Percentiles rank a stretch among this genome's conserved stretches.
phyloP scores from a whole-genome alignment of 1,140 invertebrate species.

The Campoletis sonorensis region DNA sequence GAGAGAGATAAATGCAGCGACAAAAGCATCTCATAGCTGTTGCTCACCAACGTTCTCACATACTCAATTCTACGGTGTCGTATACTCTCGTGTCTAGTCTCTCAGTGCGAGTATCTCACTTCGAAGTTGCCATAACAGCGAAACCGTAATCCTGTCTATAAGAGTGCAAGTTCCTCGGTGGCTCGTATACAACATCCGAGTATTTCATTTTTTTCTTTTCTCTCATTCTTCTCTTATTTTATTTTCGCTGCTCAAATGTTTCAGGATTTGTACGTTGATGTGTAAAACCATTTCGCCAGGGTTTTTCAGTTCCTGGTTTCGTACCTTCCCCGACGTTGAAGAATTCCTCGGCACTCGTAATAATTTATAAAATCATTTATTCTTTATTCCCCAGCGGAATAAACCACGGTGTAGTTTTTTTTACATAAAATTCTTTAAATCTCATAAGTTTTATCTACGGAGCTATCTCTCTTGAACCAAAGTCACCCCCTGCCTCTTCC shows the following conservation, averaged over 20 bases:
- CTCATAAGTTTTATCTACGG: not conserved
- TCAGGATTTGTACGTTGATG: no score
- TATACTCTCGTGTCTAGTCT: slow-evolving; percentile 20
- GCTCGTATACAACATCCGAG: not conserved
- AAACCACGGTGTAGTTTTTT: no score
- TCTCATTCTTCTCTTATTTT: not conserved
- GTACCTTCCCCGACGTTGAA: not conserved
- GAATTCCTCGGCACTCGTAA: not conserved
- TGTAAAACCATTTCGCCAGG: no score
- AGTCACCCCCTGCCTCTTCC: not conserved
- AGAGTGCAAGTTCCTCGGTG: slow-evolving; percentile 8
- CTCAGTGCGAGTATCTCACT: slow-evolving; percentile 14
- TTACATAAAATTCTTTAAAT: not conserved
- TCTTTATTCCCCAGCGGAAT: no score
- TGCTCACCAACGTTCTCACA: slow-evolving; percentile 32
- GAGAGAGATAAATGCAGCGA: not conserved
- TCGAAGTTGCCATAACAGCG: slow-evolving; percentile 12
- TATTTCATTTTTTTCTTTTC: not conserved
- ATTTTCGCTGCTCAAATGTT: not conserved
- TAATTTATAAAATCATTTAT: no score
- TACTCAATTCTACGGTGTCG: slow-evolving; percentile 21
- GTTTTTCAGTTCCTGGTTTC: no score
- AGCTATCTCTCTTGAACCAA: not conserved
- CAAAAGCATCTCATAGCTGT: not conserved
- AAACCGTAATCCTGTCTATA: not conserved